Evolutionary conservation across 2,888 invertebrate species (phyloP).

Genomic region (Tipula helvola): DNA sequence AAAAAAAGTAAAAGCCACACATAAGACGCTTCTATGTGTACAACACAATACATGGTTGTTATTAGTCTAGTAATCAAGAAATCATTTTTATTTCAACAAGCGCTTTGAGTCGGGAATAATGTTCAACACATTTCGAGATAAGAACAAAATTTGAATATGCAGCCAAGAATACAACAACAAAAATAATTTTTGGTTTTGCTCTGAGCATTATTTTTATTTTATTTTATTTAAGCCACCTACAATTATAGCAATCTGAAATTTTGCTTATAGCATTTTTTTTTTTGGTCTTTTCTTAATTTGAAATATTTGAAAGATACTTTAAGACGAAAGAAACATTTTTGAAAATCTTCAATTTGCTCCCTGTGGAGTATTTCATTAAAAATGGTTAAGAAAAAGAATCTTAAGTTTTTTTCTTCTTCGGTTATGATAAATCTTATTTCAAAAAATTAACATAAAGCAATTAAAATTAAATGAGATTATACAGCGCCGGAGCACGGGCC

Average conservation of each 20-base stretch:
- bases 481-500: not conserved
- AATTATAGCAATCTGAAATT: not conserved
- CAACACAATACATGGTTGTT: not conserved
- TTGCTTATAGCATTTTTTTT: not conserved
- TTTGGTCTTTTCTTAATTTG: not conserved
- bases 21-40: not conserved
- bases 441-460: not conserved
- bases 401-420: not conserved
- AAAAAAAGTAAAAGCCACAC: not conserved
- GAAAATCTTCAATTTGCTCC: not conserved
- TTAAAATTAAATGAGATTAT: not conserved
- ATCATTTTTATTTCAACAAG: not conserved
- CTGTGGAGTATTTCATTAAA: constrained; percentile 4
- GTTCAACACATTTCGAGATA: not conserved
- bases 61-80: not conserved
- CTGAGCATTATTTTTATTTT: not conserved
- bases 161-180: not conserved
- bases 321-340: not conserved
- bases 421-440: not conserved
- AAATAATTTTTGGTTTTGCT: not conserved
- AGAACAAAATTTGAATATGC: not conserved
- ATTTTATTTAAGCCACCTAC: not conserved
- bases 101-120: not conserved
- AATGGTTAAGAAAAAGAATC: not conserved
- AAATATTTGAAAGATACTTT: not conserved